phyloP scores from a whole-genome alignment of 2,797 vertebrate species.

The Ataeniobius toweri region DNA sequence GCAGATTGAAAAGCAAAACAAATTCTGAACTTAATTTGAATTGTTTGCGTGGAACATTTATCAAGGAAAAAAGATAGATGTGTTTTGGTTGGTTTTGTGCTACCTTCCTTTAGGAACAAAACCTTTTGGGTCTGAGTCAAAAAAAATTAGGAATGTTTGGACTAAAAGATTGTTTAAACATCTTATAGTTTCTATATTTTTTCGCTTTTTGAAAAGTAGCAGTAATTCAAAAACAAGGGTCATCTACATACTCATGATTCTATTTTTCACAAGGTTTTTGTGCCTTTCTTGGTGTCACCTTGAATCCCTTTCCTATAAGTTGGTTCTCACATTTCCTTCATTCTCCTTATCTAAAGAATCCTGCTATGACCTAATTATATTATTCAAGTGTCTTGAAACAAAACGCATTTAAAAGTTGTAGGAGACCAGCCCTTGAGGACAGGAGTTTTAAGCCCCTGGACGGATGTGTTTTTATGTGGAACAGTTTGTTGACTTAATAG shows the following conservation, averaged over 20 bases:
- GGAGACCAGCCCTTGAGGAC: too few species aligned
- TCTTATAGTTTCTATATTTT: neutral
- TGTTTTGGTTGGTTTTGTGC: conserved; percentile 20
- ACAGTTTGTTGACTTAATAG: too few species aligned
- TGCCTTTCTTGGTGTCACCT: too few species aligned
- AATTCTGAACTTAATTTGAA: conserved; percentile 25
- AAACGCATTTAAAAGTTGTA: too few species aligned
- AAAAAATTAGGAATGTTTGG: conserved; percentile 14
- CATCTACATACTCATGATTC: conserved; percentile 11
- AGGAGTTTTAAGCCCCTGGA: too few species aligned
- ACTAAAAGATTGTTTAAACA: conserved; percentile 10
- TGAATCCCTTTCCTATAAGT: too few species aligned
- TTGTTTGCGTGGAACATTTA: conserved; percentile 24
- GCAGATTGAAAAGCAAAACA: conserved; percentile 26
- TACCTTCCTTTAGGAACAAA: neutral
- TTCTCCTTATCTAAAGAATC: too few species aligned
- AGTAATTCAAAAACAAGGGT: conserved; percentile 9
- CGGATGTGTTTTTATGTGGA: too few species aligned
- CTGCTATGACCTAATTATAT: too few species aligned
- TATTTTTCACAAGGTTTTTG: neutral
- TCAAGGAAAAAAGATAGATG: conserved; percentile 7
- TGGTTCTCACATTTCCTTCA: too few species aligned
- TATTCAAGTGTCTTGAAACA: too few species aligned
- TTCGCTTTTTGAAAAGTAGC: neutral
- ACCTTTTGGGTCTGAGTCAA: conserved; percentile 10